Base-by-base conservation (phyloP, 2,888 invertebrate species). In the Himalopsyche kuldschensis region DNA sequence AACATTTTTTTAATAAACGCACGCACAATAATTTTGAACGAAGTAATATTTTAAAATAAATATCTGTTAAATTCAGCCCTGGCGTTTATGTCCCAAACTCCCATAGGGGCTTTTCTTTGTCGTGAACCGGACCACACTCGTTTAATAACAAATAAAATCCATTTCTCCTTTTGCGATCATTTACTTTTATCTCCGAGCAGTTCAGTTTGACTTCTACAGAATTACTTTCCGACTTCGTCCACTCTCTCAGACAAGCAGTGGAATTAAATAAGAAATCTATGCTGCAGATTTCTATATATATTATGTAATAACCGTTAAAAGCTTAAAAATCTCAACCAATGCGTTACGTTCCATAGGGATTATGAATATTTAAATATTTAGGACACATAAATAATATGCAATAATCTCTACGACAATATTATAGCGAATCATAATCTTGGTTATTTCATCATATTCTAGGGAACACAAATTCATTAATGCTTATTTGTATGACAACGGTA, bases 121-220 rank as follows among this genome's bases (percentile, higher is more conserved):
- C 81, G 48, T 47, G 27, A 30, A 31, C 24, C 81, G 55, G 81
- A 77, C 77, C 81, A 77, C 77, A 82, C 81, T 82, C 81, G 81
- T 82, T 82, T 82, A 82, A 82, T 82, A 82, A 82, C 81, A 82
- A 82, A 82, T 82, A 82, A 82, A 82, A 82, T 82, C 81, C 81
- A 82, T 78, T 78, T 41, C 81, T 78, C 55, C 55, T 55, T 55
- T 55, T 55, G 55, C 77, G 48, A 82, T 78, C 81, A 77, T 47
- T 78, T 69, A 63, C 80, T 41, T 41, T 41, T 41, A 41, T 41
- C 41, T 31, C 75, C 30, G 17, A 75, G 30, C 75, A 75, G 31
- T 32, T 75, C 75, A 30, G 31, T 32, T 32, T 75, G 30, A 75
- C 75, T 75, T 75, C 75, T 20, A n/a, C 55, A 5, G 75, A 30